A percentile compares a stretch with the other conserved stretches of the same genome.
Evolutionary conservation across 2,888 invertebrate species (phyloP).

Genomic region (Cylloceria caligata): DNA sequence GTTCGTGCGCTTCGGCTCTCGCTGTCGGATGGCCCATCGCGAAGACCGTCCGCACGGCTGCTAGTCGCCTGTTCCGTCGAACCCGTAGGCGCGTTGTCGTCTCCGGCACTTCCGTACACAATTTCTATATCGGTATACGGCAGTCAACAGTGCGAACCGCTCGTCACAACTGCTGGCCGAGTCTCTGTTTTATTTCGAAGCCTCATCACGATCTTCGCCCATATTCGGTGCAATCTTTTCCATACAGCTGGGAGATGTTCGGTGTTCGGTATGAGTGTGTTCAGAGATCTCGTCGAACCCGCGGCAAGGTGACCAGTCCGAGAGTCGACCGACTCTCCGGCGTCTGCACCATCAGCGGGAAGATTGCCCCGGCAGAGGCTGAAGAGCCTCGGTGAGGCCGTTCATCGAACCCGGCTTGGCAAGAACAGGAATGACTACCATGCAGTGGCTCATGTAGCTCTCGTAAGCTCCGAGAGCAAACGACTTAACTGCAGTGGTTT

Average conservation of each 20-base stretch:
- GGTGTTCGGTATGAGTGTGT: neutral
- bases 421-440: slow-evolving; percentile 63
- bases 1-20: slow-evolving; percentile 48
- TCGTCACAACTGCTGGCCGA: neutral
- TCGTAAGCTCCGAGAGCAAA: slow-evolving; percentile 40
- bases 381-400: slow-evolving; percentile 62
- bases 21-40: slow-evolving; percentile 46
- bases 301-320: neutral
- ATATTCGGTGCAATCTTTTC: neutral
- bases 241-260: neutral
- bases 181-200: neutral
- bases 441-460: slow-evolving; percentile 25
- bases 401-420: slow-evolving; percentile 64
- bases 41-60: neutral
- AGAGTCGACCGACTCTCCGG: slow-evolving; percentile 44
- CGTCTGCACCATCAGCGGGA: slow-evolving; percentile 43
- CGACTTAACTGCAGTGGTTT: slow-evolving; percentile 61
- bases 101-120: slow-evolving; percentile 51
- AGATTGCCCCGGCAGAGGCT: slow-evolving; percentile 45
- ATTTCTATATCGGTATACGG: neutral
- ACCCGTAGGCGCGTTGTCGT: slow-evolving; percentile 44
- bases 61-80: slow-evolving; percentile 11
- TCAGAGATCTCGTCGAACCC: neutral
- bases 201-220: neutral
- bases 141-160: neutral